Evolutionary conservation across 2,888 invertebrate genomes (phyloP).

Genomic region (Netelia virgata): DNA sequence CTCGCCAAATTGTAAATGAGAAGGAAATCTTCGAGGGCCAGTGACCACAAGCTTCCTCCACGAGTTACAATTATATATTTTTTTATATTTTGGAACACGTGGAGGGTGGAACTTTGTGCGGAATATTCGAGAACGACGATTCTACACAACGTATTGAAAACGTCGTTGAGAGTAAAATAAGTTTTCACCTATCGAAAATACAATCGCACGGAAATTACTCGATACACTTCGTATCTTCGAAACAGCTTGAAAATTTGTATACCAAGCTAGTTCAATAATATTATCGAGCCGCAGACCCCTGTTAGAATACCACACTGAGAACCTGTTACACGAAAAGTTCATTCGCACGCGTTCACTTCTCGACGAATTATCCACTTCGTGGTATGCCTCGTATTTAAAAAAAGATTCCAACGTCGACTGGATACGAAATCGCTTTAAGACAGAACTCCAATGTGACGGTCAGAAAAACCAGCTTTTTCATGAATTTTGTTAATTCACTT

Average conservation of each 20-base stretch:
- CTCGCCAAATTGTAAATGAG: conserved; percentile 7
- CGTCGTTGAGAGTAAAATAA: neutral
- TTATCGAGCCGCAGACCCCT: neutral
- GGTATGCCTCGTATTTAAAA: too few relatives aligned
- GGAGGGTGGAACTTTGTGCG: neutral
- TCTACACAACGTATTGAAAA: too few relatives aligned
- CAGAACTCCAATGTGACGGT: too few relatives aligned
- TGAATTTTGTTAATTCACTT: neutral
- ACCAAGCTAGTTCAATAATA: neutral
- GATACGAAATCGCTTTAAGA: too few relatives aligned
- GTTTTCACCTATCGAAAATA: too few relatives aligned
- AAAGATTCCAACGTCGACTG: too few relatives aligned
- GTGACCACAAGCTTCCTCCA: conserved; percentile 30
- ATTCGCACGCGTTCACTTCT: neutral
- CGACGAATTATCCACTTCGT: neutral
- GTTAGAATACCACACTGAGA: neutral
- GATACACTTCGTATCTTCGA: too few relatives aligned
- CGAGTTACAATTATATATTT: neutral
- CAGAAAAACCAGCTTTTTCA: neutral
- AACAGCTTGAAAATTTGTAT: too few relatives aligned
- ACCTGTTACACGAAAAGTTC: conserved; percentile 16
- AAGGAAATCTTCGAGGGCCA: conserved; percentile 6
- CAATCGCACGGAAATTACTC: too few relatives aligned
- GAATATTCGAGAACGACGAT: too few relatives aligned
- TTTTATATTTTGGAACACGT: neutral